A percentile compares a stretch with the other conserved stretches of the same genome.
phyloP scores from a whole-genome alignment of 2,797 vertebrate species.

The Ataeniobius toweri region DNA sequence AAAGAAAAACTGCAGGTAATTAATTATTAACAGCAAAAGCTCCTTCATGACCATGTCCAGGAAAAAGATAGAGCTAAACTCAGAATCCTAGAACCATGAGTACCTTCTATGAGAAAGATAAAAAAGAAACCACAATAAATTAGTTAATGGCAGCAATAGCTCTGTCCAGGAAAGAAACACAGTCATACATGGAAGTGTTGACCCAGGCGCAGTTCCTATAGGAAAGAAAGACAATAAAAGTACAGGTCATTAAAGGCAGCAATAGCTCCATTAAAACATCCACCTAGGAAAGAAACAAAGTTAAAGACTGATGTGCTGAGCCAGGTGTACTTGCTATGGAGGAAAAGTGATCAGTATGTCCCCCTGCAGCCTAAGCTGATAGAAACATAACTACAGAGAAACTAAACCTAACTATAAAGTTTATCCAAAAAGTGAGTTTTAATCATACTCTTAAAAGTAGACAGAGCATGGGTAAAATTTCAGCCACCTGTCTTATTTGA shows the following conservation, averaged over 20 bases:
- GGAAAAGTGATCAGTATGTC: too few relatives aligned
- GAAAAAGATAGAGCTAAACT: neutral
- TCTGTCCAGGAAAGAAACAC: neutral
- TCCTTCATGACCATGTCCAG: neutral
- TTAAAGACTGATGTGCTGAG: too few relatives aligned
- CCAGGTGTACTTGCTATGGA: too few relatives aligned
- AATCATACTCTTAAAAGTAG: neutral
- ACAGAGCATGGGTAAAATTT: neutral
- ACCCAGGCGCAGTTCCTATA: neutral
- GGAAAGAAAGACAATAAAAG: neutral
- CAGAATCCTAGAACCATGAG: too few relatives aligned
- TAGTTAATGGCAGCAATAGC: neutral
- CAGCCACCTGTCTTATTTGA: neutral
- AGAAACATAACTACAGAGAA: neutral
- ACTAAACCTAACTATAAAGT: neutral
- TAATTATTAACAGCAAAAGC: neutral
- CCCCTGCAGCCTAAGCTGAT: too few relatives aligned
- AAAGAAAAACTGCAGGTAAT: too few relatives aligned
- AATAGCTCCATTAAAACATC: neutral
- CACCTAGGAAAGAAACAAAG: neutral
- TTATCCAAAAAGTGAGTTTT: neutral
- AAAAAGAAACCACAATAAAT: neutral
- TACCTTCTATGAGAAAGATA: too few relatives aligned
- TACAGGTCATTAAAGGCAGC: neutral
- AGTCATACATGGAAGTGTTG: neutral